A percentile compares a stretch with the other conserved stretches of the same genome.
phyloP scores from a whole-genome alignment of 1,140 invertebrate genomes.

The Drosophila nasuta region DNA sequence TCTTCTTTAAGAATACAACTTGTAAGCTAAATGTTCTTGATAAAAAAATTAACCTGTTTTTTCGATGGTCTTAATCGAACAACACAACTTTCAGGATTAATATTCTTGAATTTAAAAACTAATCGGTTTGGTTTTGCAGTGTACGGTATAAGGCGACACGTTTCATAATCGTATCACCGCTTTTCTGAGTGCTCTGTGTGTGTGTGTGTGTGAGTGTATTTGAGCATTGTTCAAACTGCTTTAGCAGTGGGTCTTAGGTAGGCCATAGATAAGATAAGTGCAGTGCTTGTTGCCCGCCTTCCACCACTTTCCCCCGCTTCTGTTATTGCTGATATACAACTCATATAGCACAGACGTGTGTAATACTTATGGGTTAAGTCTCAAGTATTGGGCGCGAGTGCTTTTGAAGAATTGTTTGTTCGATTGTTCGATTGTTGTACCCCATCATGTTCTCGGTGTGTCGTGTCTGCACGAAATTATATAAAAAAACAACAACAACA shows the following conservation, averaged over 20 bases:
- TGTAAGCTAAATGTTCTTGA: no score
- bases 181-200: background rate
- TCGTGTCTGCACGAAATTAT: slow-evolving; percentile 22
- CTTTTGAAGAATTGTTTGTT: slow-evolving; percentile 22
- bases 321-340: background rate
- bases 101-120: no score
- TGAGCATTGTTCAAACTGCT: slow-evolving; percentile 9
- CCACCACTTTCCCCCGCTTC: no score
- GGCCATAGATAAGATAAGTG: slow-evolving; percentile 54
- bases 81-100: no score
- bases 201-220: background rate
- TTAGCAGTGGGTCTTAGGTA: slow-evolving; percentile 38
- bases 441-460: no score
- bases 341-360: background rate
- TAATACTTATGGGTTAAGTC: slow-evolving; percentile 26
- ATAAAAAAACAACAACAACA: background rate
- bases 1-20: no score
- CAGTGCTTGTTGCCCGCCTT: background rate
- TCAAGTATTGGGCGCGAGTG: slow-evolving; percentile 36
- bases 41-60: no score
- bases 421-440: slow-evolving; percentile 17
- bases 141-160: slow-evolving; percentile 40
- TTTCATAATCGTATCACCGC: slow-evolving; percentile 59
- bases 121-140: no score
- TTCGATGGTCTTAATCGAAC: no score